Conservation (phyloP, 2,113 vertebrate species). For the Crocuta crocuta region DNA sequence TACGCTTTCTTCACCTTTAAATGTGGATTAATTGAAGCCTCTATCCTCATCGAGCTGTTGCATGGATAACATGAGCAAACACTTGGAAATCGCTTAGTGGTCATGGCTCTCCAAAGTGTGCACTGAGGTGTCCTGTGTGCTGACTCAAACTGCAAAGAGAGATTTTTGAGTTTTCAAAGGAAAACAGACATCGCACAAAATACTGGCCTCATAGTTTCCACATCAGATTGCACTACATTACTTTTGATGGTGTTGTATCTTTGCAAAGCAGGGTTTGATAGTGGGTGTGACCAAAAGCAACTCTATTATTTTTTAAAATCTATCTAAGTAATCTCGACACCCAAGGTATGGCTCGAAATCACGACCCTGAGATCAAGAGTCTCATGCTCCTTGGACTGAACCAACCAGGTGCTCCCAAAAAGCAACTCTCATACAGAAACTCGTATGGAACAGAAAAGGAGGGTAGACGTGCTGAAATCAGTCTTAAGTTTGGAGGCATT, state of each 20-base stretch:
- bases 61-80: background rate
- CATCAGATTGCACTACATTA: background rate
- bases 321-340: too few relatives aligned
- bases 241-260: background rate
- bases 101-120: background rate
- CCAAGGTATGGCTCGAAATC: too few relatives aligned
- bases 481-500: background rate
- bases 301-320: too few relatives aligned
- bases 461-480: rapidly evolving
- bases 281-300: background rate
- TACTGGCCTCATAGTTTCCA: background rate
- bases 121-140: background rate
- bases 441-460: background rate
- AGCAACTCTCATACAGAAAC: background rate
- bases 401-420: background rate
- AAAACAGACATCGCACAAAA: background rate
- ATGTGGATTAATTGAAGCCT: background rate
- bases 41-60: rapidly evolving
- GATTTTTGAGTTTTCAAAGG: background rate
- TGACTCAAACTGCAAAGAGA: background rate
- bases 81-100: background rate
- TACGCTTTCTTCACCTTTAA: background rate
- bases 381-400: too few relatives aligned
- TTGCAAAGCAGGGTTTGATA: background rate
- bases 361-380: too few relatives aligned